These are phyloP conservation scores for Malurus melanocephalus DNA, from an alignment of 2,113 vertebrate genomes.

Conservation along the genomic window DNA sequence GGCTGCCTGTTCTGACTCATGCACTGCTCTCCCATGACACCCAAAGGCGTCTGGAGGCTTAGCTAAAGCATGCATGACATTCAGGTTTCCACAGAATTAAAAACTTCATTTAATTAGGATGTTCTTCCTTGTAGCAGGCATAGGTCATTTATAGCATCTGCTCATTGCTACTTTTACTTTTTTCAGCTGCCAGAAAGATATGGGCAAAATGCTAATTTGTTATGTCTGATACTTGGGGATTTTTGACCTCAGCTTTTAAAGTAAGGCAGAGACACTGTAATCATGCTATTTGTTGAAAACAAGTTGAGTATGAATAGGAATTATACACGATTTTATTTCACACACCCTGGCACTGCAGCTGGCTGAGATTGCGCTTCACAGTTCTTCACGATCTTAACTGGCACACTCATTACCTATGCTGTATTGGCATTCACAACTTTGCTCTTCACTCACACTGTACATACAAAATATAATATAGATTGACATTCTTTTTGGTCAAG, in stretches of 20 bases:
- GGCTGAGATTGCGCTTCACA: neutral
- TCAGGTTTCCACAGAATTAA: neutral
- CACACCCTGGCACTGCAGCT: neutral
- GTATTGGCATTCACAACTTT: neutral
- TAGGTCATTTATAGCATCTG: neutral
- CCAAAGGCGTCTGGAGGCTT: neutral
- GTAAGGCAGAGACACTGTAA: neutral
- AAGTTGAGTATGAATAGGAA: neutral
- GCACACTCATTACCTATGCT: neutral
- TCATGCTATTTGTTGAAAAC: neutral
- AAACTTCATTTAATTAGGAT: neutral
- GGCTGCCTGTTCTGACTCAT: neutral
- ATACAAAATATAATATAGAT: neutral
- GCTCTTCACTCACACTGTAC: neutral
- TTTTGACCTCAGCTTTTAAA: conserved; percentile 1
- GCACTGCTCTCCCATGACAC: neutral
- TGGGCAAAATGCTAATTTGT: neutral
- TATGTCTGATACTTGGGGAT: neutral
- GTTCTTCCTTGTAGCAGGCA: neutral
- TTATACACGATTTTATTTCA: neutral
- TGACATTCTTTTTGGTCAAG: neutral
- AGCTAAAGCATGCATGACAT: neutral
- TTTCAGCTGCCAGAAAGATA: neutral
- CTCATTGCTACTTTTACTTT: neutral
- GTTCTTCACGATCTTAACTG: neutral